Evolutionary conservation across 2,113 vertebrate genomes (phyloP).

Genomic region (Hystrix brachyura): DNA sequence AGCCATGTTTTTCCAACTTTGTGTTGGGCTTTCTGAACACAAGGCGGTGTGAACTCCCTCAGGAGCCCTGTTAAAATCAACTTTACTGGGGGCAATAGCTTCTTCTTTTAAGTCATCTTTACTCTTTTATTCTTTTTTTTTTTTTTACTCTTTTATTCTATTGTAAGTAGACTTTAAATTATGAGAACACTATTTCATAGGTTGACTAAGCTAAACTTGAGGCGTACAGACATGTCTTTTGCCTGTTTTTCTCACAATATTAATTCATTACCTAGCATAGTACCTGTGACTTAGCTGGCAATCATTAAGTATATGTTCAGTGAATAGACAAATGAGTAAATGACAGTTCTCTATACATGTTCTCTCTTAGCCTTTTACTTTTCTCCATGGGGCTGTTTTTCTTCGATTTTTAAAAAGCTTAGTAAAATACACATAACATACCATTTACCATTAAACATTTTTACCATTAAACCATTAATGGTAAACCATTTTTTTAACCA

Average conservation of each 20-base stretch:
- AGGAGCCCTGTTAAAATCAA: not conserved
- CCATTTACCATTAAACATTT: not conserved
- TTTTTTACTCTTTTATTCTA: no score
- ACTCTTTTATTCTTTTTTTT: not conserved
- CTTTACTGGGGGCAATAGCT: not conserved
- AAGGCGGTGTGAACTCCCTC: not conserved
- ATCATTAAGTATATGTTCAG: not conserved
- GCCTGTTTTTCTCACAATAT: not conserved
- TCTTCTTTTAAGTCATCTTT: not conserved
- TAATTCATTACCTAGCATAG: not conserved
- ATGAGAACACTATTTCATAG: not conserved
- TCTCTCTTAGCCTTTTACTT: not conserved
- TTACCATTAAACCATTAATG: no score
- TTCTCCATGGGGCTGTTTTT: not conserved
- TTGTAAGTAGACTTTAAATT: not conserved
- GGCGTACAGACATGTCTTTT: not conserved
- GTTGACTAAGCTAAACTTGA: not conserved
- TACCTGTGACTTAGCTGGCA: not conserved
- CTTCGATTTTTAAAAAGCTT: not conserved
- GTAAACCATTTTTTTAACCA: no score
- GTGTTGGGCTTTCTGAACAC: not conserved
- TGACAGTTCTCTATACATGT: not conserved
- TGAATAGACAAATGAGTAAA: not conserved
- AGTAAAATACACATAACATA: not conserved
- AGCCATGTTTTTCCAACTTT: not conserved